Evolutionary conservation across 1,140 invertebrate genomes (phyloP), one percentile per base, ranked within the genome.

Genomic region (Zophobas atratus): DNA sequence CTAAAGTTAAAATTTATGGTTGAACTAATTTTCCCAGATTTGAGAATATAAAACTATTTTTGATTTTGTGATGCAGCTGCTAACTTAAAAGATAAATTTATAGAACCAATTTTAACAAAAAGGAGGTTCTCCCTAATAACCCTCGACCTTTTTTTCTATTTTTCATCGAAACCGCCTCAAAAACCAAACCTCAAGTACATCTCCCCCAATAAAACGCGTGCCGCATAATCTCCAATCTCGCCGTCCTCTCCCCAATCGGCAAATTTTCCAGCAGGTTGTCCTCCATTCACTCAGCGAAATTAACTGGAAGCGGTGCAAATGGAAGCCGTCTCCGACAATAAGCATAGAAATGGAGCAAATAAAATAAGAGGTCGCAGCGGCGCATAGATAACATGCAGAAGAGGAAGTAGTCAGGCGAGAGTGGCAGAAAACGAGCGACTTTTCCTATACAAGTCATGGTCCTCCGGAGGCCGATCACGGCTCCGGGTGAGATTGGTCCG

Each of bases 391-490:
- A 76, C 56, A 75, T 41, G 53, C 56, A 71, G 70, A 56, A 60
- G 20, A 76, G 51, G 49, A 74, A 77, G 76, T 39, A 73, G 57
- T 72, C 49, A 73, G 41, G 2, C 33, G 70, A 73, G 70, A 55
- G n/a, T 56, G 49, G 39, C 55, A 39, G 49, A 72, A 46, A 8
- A 32, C 49, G 49, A 80, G 71, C 67, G 74, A 71, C 60, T 55
- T 73, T 41, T 76, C 53, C 71, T 55, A 78, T 80, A 80, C 60
- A 76, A 71, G 51, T 57, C 76, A 81, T 77, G 70, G 81, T 82
- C 60, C 81, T 82, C 81, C 73, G 75, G 81, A 82, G 81, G 81
- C 79, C 81, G 81, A 82, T 82, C 81, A 80, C 81, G 81, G 75
- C 79, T 75, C 56, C 77, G 76, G 75, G 76, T 80, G 79, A 81